Evolutionary conservation across 2,797 vertebrate species (phyloP).

Genomic region (Avahi laniger): DNA sequence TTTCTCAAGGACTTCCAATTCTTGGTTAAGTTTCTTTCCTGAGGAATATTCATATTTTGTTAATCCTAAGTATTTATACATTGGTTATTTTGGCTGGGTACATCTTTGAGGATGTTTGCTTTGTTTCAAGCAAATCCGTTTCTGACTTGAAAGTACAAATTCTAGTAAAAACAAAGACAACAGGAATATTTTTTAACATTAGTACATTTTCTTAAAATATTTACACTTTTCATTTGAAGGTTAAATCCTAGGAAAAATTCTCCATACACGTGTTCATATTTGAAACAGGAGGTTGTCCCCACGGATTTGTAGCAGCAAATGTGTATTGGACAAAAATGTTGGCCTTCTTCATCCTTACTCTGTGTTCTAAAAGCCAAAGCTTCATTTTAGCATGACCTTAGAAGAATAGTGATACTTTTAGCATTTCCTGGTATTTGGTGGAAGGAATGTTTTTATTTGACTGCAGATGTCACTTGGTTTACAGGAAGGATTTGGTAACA

Average conservation of each 20-base stretch:
- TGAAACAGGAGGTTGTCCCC: slow-evolving; percentile 81
- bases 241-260: slow-evolving; percentile 84
- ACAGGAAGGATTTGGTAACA: slow-evolving; percentile 90
- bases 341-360: slow-evolving; percentile 82
- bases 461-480: slow-evolving; percentile 90
- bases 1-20: slow-evolving; percentile 45
- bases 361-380: slow-evolving; percentile 85
- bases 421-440: slow-evolving; percentile 89
- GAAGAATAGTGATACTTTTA: slow-evolving; percentile 87
- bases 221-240: slow-evolving; percentile 85
- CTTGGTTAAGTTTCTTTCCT: slow-evolving; percentile 75
- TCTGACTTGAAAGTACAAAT: slow-evolving; percentile 81
- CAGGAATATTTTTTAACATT: slow-evolving; percentile 82
- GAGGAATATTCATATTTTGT: slow-evolving; percentile 83
- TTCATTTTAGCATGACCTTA: slow-evolving; percentile 89
- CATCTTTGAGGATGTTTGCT: slow-evolving; percentile 84
- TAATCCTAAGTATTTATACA: slow-evolving; percentile 82
- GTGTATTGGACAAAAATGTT: slow-evolving; percentile 85
- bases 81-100: slow-evolving; percentile 84
- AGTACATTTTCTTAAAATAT: slow-evolving; percentile 84
- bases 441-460: slow-evolving; percentile 90
- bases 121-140: slow-evolving; percentile 83
- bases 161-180: slow-evolving; percentile 84
- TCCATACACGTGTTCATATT: slow-evolving; percentile 82
- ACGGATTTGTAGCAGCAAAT: slow-evolving; percentile 85